Evolutionary conservation across 2,888 invertebrate genomes (phyloP), one percentile per base, ranked within the genome.

Genomic region (Orthosia incerta): DNA sequence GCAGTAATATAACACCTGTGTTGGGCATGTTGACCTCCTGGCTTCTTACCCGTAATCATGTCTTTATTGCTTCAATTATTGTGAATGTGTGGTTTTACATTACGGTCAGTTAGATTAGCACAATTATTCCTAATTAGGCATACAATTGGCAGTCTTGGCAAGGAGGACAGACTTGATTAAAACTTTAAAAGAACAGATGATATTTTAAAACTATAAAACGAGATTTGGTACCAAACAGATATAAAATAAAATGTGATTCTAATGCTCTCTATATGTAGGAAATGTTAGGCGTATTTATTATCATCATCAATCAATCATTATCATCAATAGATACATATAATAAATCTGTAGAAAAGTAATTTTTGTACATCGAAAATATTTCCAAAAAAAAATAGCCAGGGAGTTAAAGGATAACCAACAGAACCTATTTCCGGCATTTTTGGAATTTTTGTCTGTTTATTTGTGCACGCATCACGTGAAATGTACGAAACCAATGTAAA

Each of bases 91-190:
- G 56, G 15, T n/a, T 3, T n/a, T 51, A n/a, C 11, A 51, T 51
- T 51, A 51, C n/a, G 51, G n/a, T 26, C 23, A 57, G 18, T 45
- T 60, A 31, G 23, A 65, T 72, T 73, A 65, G 53, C 39, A 20
- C 39, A 76, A 73, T 76, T 48, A n/a, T 48, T n/a, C 7, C 16
- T 48, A 15, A 77, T 73, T 77, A 48, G 16, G 20, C 4, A 11
- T 31, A 46, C 31, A 46, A n/a, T 23, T 12, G 15, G 26, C 45
- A 50, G 31, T 62, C 12, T 53, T 26, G 16, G 13, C 26, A 45
- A 0, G 13, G 16, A 45, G 45, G 23, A 20, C 26, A 20, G 39
- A 20, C 13, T 18, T 18, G 5, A 16, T 71, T 31, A 15, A n/a
- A 23, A 57, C 23, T 16, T 39, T 31, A 31, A 55, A 39, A 31